Evolutionary conservation across 2,888 invertebrate species (phyloP), one percentile per base, ranked within the genome.

Genomic region (Pyrochroa serraticornis): DNA sequence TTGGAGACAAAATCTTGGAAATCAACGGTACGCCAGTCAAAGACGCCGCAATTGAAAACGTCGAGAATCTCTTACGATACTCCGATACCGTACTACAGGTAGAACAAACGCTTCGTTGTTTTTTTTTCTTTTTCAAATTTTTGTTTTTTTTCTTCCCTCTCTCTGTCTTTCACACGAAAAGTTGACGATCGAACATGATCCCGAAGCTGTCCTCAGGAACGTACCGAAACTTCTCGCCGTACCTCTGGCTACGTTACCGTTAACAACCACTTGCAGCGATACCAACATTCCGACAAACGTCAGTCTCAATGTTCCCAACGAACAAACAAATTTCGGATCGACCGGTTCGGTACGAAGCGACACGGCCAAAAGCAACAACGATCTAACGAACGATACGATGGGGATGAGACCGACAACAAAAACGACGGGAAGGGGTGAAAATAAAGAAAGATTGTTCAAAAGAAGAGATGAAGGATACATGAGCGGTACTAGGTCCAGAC

Each of bases 1-100:
- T 95, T 67, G 96, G 96, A n/a, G 96, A 96, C 80, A 85, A 89
- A 71, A 93, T 97, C 65, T 82, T 96, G 62, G 96, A 96, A 83
- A 93, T 96, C 44, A 95, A 96, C 82, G 95, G 96, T 1, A 87
- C 92, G 0, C 92, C 94, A 0, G 90, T 95, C 0, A 87, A 86
- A 72, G 90, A 91, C 73, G 87, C 89, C 48, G 88, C 92, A 0
- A 82, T 93, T 43, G 89, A 91, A 61, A 92, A 88, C 66, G 88
- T 91, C 51, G 91, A 93, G 76, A 86, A 87, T 75, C 82, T 90
- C 32, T 84, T 92, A 53, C 83, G 86, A 58, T 86, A 87, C 70
- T 87, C 90, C 0, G 89, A 90, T 69, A 85, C 88, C 52, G 85
- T 89, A 58, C 78, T 93, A 57, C 92, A 95, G 84, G 91, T 90